Evolutionary conservation across 2,888 invertebrate genomes (phyloP).

Genomic region (Palloptera scutellata): DNA sequence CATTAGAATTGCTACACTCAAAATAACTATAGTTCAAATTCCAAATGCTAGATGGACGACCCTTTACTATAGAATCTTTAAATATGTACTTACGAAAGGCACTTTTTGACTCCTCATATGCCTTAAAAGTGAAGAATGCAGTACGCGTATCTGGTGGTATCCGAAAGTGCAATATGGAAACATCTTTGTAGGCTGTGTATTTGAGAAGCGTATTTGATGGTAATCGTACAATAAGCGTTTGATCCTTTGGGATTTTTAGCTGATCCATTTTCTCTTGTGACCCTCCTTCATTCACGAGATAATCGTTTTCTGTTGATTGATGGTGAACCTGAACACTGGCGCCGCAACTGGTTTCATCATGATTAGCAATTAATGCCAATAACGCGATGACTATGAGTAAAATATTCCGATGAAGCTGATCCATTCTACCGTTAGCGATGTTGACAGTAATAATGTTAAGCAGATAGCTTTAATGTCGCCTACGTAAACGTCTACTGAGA

Average conservation of each 20-base stretch:
- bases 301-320: conserved; percentile 42
- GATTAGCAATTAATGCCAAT: conserved; percentile 36
- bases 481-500: too few species aligned
- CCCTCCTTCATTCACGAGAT: conserved; percentile 40
- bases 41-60: neutral
- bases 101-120: conserved; percentile 63
- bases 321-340: conserved; percentile 50
- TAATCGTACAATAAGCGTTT: conserved; percentile 60
- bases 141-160: conserved; percentile 66
- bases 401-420: conserved; percentile 17
- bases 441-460: too few species aligned
- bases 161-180: conserved; percentile 69
- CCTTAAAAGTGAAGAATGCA: conserved; percentile 64
- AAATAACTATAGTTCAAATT: neutral
- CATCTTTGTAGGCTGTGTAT: conserved; percentile 69
- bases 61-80: too few species aligned
- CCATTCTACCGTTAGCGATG: conserved; percentile 19
- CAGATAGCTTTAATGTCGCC: too few species aligned
- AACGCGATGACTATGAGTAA: conserved; percentile 36
- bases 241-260: conserved; percentile 52
- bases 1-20: neutral
- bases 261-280: conserved; percentile 50
- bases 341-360: conserved; percentile 36
- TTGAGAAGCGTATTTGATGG: conserved; percentile 66
- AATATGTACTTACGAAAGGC: conserved; percentile 60